Base-by-base conservation (phyloP, 2,797 vertebrate genomes). In the Salmo trutta region DNA sequence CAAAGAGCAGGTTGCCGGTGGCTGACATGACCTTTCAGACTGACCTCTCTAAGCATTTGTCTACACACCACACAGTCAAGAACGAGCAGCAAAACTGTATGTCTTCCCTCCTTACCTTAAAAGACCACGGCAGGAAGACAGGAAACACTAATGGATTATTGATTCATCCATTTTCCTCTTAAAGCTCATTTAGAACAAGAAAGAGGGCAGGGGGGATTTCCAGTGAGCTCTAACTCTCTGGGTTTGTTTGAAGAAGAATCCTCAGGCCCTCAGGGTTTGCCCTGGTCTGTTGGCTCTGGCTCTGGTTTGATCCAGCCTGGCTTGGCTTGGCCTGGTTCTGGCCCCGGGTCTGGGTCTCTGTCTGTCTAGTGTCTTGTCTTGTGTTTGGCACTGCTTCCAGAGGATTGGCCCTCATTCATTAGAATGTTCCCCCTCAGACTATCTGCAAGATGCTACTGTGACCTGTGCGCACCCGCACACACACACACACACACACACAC, bases 371-470 rank as follows among this genome's bases (percentile, higher is more conserved):
- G 78, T 81, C 73, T n/a, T n/a, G n/a, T n/a, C n/a, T 64, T 80
- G 62, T 24, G 41, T 76, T 73, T 68, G 79, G 71, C 75, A 24
- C 71, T 17, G 10, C 10, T 69, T 69, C 52, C n/a, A 56, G 64
- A 78, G 75, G 56, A 59, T 8, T 21, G 51, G 79, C 81, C 72
- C 31, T 47, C 17, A 73, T 62, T 47, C 41, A 14, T 14, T 36
- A 24, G 77, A 71, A 75, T 66, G 27, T 10, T 36, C 7, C 33
- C 19, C 74, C 19, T 64, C 56, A 36, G 29, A 29, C 56, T 41
- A 5, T 65, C 83, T 88, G 83, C 83, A 87, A 82, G 87, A 88
- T 88, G 83, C 70, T 83, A 72, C 84, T 79, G 71, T 80, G 73
- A 87, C 84, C 80, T 24, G 4, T 27, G 14, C 27, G 4, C 33